Evolutionary conservation across 1,140 invertebrate species (phyloP).

Genomic region (Drosophila eugracilis): DNA sequence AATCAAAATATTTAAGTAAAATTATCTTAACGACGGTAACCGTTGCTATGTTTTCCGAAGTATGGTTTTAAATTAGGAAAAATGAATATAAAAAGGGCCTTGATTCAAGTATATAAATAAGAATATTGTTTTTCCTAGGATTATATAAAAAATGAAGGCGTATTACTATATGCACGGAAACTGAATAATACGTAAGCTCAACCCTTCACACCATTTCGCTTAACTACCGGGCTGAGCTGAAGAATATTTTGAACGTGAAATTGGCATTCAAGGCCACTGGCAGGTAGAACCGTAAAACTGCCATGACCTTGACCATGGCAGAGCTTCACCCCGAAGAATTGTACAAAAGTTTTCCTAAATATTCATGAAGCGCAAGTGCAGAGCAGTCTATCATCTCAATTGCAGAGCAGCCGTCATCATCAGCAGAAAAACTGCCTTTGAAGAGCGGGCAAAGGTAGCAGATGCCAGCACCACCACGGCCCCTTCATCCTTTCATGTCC

Average conservation of each 20-base stretch:
- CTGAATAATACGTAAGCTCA: neutral
- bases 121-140: no score
- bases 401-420: slow-evolving; percentile 34
- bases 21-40: no score
- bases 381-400: slow-evolving; percentile 40
- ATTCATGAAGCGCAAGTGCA: slow-evolving; percentile 36
- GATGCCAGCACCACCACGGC: no score
- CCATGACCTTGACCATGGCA: slow-evolving; percentile 27
- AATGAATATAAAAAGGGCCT: no score
- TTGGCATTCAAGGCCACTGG: slow-evolving; percentile 11
- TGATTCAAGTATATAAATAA: no score
- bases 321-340: neutral
- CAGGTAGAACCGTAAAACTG: neutral
- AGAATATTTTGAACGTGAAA: neutral
- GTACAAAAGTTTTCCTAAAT: slow-evolving; percentile 32
- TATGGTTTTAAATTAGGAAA: no score
- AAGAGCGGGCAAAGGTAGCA: slow-evolving; percentile 2
- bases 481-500: slow-evolving; percentile 9
- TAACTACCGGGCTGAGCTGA: neutral
- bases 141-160: no score
- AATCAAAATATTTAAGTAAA: no score
- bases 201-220: neutral
- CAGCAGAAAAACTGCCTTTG: slow-evolving; percentile 6
- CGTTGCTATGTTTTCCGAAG: no score
- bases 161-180: no score